Evolutionary conservation across 30 jellyfish, hydroid and myxozoan genomes (phyloP).

Genomic region (Rhopilema esculentum): DNA sequence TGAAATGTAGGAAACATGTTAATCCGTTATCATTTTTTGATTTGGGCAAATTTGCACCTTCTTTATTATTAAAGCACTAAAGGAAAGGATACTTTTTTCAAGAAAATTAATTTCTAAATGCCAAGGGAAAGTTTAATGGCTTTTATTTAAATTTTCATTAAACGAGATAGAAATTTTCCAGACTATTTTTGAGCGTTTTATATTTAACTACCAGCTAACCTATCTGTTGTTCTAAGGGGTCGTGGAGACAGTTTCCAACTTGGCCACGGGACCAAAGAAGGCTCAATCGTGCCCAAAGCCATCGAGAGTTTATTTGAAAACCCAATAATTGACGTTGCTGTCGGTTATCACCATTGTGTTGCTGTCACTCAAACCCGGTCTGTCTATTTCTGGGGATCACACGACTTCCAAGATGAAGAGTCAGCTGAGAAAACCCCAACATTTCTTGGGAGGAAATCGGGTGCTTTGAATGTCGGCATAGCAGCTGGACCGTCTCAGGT

Average conservation of each 20-base stretch:
- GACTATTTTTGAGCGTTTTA: no score
- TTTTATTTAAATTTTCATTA: no score
- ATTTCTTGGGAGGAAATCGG: conserved; percentile 49
- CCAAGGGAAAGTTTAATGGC: no score
- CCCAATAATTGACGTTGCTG: conserved; percentile 62
- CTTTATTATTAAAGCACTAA: no score
- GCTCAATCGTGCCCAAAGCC: conserved; percentile 34
- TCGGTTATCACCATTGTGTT: conserved; percentile 64
- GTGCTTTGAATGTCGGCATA: conserved; percentile 60
- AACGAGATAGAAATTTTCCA: no score
- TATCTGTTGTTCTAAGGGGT: conserved; percentile 78
- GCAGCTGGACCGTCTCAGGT: conserved; percentile 95
- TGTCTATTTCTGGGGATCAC: conserved; percentile 75
- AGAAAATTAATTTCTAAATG: no score
- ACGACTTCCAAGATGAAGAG: conserved; percentile 50
- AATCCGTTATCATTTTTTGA: no score
- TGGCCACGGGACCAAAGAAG: conserved; percentile 69
- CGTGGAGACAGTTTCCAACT: conserved; percentile 71
- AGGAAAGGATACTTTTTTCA: no score
- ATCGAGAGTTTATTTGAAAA: conserved; percentile 26
- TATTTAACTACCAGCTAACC: no score
- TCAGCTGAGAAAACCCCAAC: conserved; percentile 38
- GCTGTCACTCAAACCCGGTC: conserved; percentile 64
- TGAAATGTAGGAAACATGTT: no score
- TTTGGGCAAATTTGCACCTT: no score